Evolutionary conservation across 2,888 invertebrate species (phyloP).

Genomic region (Allygus modestus): DNA sequence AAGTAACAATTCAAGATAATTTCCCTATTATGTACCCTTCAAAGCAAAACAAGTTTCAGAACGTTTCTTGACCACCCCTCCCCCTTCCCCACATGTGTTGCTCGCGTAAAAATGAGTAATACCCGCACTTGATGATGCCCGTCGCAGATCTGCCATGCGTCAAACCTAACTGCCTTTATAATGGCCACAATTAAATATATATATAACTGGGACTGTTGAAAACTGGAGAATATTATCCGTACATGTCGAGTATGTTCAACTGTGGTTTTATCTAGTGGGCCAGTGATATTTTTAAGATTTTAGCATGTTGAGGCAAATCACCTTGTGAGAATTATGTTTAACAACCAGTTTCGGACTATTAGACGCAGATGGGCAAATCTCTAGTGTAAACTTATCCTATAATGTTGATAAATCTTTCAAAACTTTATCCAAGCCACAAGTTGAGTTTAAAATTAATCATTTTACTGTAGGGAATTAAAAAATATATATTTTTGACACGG

Average conservation of each 20-base stretch:
- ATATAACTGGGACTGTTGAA: neutral
- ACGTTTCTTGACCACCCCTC: neutral
- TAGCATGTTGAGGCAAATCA: too few relatives aligned
- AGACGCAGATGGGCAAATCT: too few relatives aligned
- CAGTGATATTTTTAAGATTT: too few relatives aligned
- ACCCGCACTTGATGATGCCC: constrained; percentile 33
- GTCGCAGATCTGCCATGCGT: constrained; percentile 40
- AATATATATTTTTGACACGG: too few relatives aligned
- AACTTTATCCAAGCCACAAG: too few relatives aligned
- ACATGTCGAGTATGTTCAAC: neutral
- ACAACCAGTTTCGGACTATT: too few relatives aligned
- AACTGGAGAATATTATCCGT: neutral
- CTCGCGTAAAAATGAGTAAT: constrained; percentile 55
- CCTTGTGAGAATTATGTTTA: too few relatives aligned
- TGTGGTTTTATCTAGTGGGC: neutral
- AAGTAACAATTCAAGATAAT: too few relatives aligned
- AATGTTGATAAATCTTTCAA: too few relatives aligned
- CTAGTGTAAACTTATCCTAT: too few relatives aligned
- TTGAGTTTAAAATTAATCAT: too few relatives aligned
- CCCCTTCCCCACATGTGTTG: constrained; percentile 18
- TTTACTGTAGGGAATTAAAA: too few relatives aligned
- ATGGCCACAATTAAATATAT: constrained; percentile 53
- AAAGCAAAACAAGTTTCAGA: neutral
- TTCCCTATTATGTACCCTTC: neutral
- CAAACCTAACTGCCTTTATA: constrained; percentile 44